phyloP scores from a whole-genome alignment of 2,797 vertebrate species.

The Accipiter fasciatus region DNA sequence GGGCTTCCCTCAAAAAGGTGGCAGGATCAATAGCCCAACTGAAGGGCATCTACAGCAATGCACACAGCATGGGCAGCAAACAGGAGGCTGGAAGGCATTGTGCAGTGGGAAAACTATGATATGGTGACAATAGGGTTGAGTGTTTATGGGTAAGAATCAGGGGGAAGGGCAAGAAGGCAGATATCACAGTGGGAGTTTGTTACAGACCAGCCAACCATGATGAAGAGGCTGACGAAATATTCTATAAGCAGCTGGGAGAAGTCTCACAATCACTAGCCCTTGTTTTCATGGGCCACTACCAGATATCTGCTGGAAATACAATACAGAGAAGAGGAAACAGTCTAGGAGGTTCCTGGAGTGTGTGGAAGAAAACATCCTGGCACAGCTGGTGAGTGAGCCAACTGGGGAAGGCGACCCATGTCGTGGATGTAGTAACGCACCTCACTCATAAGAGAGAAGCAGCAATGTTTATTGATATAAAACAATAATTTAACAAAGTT shows the following conservation, averaged over 20 bases:
- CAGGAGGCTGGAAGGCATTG: neutral
- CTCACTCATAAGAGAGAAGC: no score
- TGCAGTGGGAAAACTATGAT: neutral
- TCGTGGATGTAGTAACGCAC: rapidly evolving
- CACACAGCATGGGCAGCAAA: no score
- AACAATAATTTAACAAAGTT: no score
- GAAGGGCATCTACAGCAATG: neutral
- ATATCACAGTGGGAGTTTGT: no score
- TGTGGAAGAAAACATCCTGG: neutral
- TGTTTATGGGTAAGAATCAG: neutral
- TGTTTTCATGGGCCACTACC: neutral
- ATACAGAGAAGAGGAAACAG: neutral
- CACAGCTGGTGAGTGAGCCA: neutral
- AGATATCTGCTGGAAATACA: neutral
- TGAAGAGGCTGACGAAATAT: no score
- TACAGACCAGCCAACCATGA: no score
- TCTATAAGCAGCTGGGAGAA: no score
- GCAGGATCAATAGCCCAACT: neutral
- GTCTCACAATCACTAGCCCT: no score
- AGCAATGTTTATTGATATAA: no score
- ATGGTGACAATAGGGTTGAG: neutral
- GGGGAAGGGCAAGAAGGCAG: neutral
- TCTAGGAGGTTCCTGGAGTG: neutral
- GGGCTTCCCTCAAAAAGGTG: neutral
- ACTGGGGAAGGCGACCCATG: neutral